These are phyloP conservation scores for Salvelinus alpinus DNA, from an alignment of 2,113 vertebrate genomes.

Conservation along the genomic window DNA sequence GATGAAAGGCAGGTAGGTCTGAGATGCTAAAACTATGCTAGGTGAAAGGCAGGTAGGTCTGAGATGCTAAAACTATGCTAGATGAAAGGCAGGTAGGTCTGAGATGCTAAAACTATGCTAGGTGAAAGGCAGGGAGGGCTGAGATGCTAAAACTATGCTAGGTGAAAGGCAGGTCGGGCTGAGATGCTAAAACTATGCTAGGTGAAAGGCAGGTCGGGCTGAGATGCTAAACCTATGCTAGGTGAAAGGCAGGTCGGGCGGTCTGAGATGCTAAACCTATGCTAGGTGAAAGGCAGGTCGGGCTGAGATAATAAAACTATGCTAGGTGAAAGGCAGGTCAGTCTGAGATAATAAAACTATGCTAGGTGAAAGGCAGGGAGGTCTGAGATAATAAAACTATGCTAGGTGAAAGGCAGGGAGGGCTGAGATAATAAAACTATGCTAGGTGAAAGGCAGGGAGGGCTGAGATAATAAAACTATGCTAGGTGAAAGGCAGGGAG, in stretches of 20 bases:
- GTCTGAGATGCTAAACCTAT: neutral
- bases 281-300: neutral
- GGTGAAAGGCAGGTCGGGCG: neutral
- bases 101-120: too few species aligned
- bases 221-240: too few species aligned
- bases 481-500: neutral
- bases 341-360: too few species aligned
- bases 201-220: neutral
- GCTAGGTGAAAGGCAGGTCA: neutral
- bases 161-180: neutral
- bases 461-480: too few species aligned
- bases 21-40: too few species aligned
- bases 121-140: neutral
- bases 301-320: too few species aligned
- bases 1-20: neutral
- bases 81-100: neutral
- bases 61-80: too few species aligned
- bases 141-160: too few species aligned
- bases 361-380: neutral
- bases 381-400: too few species aligned
- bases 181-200: too few species aligned
- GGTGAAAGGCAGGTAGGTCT: neutral
- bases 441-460: neutral
- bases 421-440: too few species aligned
- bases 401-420: neutral